These are phyloP conservation scores for Dasypus novemcinctus DNA, from an alignment of 2,113 vertebrate genomes.

Conservation along the genomic window DNA sequence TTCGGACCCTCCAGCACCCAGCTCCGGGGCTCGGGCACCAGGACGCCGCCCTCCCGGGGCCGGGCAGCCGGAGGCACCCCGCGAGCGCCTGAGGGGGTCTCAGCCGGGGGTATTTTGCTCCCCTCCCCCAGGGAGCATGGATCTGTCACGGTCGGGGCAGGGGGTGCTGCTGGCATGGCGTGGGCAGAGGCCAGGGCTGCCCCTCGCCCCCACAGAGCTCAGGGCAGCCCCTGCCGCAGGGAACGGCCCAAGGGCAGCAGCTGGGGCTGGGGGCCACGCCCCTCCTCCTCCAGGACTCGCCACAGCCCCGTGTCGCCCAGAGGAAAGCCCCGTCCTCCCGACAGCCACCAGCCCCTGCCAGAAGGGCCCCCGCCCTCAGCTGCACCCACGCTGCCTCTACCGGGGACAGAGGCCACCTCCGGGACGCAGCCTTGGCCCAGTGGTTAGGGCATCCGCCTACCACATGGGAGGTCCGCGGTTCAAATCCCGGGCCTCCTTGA, in stretches of 20 bases:
- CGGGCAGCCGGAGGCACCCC: not conserved
- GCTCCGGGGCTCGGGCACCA: not conserved
- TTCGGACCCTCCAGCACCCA: not conserved
- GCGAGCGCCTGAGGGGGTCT: not conserved
- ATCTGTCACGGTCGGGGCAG: not conserved
- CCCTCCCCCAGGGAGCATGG: accelerated
- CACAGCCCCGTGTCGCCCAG: not conserved
- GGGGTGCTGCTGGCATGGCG: not conserved
- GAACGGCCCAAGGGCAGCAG: too few species aligned
- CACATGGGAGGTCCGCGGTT: too few species aligned
- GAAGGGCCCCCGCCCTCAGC: accelerated
- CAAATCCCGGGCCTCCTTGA: too few species aligned
- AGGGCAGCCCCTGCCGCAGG: not conserved
- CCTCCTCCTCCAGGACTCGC: not conserved
- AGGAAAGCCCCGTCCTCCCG: not conserved
- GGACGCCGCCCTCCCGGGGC: not conserved
- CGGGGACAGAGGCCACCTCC: not conserved
- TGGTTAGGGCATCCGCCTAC: too few species aligned
- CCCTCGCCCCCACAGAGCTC: accelerated
- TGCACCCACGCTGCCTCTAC: not conserved
- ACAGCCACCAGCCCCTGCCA: accelerated
- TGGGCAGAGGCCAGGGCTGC: not conserved
- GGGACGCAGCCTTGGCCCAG: too few species aligned
- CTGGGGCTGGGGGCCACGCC: too few species aligned
- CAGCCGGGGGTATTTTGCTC: not conserved